Base-by-base conservation (phyloP, 2,888 invertebrate species). In the Muscina levida region DNA sequence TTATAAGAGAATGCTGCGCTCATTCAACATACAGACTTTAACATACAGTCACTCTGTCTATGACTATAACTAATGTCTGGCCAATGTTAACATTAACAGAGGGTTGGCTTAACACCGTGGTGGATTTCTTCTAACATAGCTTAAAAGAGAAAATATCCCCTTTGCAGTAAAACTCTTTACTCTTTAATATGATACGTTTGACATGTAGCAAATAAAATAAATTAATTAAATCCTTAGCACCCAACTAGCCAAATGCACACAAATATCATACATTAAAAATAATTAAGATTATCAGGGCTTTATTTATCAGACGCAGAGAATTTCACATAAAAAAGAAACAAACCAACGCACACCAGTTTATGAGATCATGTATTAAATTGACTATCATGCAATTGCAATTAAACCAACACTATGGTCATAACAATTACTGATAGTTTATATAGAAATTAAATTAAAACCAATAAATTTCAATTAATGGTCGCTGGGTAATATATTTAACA, bases 131-230 rank as follows among this genome's bases (percentile, higher is more conserved):
- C n/a, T n/a, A n/a, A n/a, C n/a, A n/a, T n/a, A n/a, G 19, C 11
- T 22, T 13, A 26, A 65, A 62, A 72, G 72, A 72, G 72, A 72
- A 62, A 53, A 62, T 39, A 39, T 72, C 72, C 72, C 72, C 17
- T 10, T 67, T 37, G 15, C 46, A 1, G 5, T n/a, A n/a, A 31
- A 37, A 13, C 31, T n/a, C 22, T 19, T 19, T 22, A 22, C 62
- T 62, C 62, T 62, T 62, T 31, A 31, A 31, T 31, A 22, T 62
- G 39, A 53, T 22, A 39, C 13, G 22, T 13, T 37, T 10, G 31
- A 66, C 15, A 26, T n/a, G n/a, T n/a, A n/a, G 19, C n/a, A 13
- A 44, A 59, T n/a, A 19, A 26, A 46, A 66, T 51, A 51, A 48
- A 51, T 37, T 17, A 51, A 51, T 67, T 48, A 51, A 67, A 17